Evolutionary conservation across 2,888 invertebrate species (phyloP), one percentile per base, ranked within the genome.

Genomic region (Caenorhabditis drosophilae): DNA sequence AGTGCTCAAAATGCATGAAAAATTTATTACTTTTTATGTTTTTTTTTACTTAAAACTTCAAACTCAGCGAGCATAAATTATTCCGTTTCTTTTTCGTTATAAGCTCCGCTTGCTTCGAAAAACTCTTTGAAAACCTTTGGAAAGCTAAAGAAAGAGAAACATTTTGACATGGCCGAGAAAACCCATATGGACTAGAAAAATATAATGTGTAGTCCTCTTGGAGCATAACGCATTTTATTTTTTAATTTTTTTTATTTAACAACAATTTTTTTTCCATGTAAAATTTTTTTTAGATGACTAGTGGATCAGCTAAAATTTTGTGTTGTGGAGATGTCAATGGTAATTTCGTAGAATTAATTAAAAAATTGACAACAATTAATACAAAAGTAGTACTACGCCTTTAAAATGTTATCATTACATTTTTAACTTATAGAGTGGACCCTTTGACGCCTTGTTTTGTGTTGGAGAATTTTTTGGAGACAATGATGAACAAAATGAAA

Each of bases 391-490:
- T 27, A 49, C 18, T 16, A 7, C 4, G 25, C 2, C 9, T 44
- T 18, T 44, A 23, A 12, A 12, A 18, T 9, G 9, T 22, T 18
- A 34, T 20, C 34, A 12, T 31, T 16, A 31, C 6, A 35, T 22
- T 22, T 35, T 63, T 48, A 0, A 31, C n/a, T 46, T 71, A 26
- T 54, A 80, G 79, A 71, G 60, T 40, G 82, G 83, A 16, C 80
- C 80, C 1, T 83, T 83, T 58, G 83, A 83, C 46, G 60, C 76
- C 38, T 60, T 84, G 0, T 69, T 84, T 26, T 84, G 83, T 53
- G 79, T 83, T n/a, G 83, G 83, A 44, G 83, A 83, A 50, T 83
- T 83, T 57, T 83, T 83, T 60, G 82, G 83, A 0, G 75, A 74
- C 22, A 62, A 79, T 47, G 77, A 73, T 25, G 80, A 73, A 9